Base-by-base conservation (phyloP, 2,797 vertebrate genomes). In the Sebastes minor region DNA sequence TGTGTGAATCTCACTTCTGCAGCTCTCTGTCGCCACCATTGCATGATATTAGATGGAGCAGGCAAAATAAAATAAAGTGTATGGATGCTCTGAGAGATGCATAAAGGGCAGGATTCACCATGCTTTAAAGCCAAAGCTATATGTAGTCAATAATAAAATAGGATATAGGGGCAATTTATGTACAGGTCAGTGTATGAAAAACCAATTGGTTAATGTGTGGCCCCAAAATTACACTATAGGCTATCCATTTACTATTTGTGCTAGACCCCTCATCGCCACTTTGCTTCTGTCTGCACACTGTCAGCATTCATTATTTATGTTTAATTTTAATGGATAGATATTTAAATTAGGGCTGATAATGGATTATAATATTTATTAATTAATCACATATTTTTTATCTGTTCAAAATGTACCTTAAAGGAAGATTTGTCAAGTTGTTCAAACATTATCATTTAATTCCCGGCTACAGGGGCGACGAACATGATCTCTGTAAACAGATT, bases 1-100 rank as follows among this genome's bases (percentile, higher is more conserved):
- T 16, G 14, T 22, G 32, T 35, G n/a, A 52, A 53, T 53, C 52
- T 71, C 7, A 10, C 69, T 76, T 85, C 72, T 88, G 82, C 66
- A 85, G 94, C 89, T 92, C 94, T 91, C 89, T 94, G 84, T 78
- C 92, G 95, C 95, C 95, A 60, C 91, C 94, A 52, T 18, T 59
- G 59, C 20, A 66, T 42, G n/a, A 64, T 27, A 46, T 12, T 1
- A 62, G 59, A 81, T 63, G 10, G 12, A 59, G 14, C 27, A 64
- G 38, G 49, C 22, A 8, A 16, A 59, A 32, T 2, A 62, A 32
- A 20, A 57, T 42, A 12, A 46, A 20, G 46, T 20, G 42, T 22
- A 20, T 30, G 42, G 9, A 32, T 63, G 66, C 22, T 35, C 7
- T 18, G 9, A 49, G 11, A 49, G 49, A 52, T 63, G 30, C 18